Evolutionary conservation across 2,113 vertebrate genomes (phyloP).

Genomic region (Petrocephalus microphthalmus): DNA sequence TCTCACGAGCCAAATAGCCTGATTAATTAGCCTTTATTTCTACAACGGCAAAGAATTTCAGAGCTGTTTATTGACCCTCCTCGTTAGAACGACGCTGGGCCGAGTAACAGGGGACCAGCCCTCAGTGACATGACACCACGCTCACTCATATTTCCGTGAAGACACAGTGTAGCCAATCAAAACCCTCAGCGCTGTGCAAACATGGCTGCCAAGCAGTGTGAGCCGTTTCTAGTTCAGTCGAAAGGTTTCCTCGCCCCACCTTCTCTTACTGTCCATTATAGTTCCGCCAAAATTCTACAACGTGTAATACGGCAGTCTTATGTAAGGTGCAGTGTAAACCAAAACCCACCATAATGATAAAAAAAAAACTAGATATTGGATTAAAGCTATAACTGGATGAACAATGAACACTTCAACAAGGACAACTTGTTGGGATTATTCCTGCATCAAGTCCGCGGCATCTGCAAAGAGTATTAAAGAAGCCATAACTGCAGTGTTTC

Average conservation of each 20-base stretch:
- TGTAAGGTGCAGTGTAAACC: not conserved
- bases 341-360: not conserved
- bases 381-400: conserved; percentile 1
- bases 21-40: conserved; percentile 48
- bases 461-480: not conserved
- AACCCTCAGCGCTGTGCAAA: not conserved
- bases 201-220: not conserved
- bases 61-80: not conserved
- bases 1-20: conserved; percentile 44
- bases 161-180: not conserved
- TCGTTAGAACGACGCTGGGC: not conserved
- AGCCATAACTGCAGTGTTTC: not conserved
- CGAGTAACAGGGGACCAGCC: not conserved
- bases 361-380: not conserved
- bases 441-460: not conserved
- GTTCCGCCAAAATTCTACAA: not conserved
- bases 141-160: conserved; percentile 1
- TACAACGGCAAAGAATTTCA: conserved; percentile 15
- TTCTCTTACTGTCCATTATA: not conserved
- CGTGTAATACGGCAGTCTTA: not conserved
- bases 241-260: not conserved
- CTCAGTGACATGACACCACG: too few species aligned
- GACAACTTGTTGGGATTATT: not conserved
- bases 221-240: not conserved
- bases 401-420: not conserved